phyloP scores from a whole-genome alignment of 2,888 invertebrate genomes.

The Lymantria monacha region DNA sequence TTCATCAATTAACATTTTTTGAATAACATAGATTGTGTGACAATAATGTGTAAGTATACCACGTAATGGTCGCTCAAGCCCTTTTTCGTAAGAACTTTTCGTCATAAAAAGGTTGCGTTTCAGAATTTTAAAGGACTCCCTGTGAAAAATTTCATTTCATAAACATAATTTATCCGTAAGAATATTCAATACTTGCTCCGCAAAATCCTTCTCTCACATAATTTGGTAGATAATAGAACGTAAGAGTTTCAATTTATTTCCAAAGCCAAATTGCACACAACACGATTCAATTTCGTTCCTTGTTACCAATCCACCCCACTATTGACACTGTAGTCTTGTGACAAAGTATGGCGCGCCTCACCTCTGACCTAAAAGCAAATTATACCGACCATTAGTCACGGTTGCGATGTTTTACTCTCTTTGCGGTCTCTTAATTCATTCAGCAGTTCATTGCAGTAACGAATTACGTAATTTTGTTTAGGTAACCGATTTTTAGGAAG shows the following conservation, averaged over 20 bases:
- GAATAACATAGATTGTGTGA: too few species aligned
- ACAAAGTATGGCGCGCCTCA: slow-evolving; percentile 23
- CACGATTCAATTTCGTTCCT: background rate
- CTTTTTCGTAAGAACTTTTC: too few species aligned
- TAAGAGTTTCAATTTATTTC: background rate
- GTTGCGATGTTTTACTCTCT: slow-evolving; percentile 19
- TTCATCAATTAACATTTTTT: too few species aligned
- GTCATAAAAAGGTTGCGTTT: too few species aligned
- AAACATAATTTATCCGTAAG: too few species aligned
- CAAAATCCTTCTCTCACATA: background rate
- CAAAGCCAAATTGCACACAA: background rate
- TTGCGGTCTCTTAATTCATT: slow-evolving; percentile 26
- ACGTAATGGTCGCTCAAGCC: too few species aligned
- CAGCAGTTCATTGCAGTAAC: slow-evolving; percentile 15
- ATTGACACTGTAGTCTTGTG: slow-evolving; percentile 14
- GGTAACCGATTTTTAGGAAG: background rate
- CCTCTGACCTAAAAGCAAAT: slow-evolving; percentile 30
- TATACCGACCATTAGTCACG: slow-evolving; percentile 29
- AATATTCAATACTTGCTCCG: background rate
- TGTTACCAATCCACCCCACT: slow-evolving; percentile 9
- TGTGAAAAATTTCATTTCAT: too few species aligned
- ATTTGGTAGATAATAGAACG: background rate
- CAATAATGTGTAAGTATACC: too few species aligned
- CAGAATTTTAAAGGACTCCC: too few species aligned
- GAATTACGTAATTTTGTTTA: slow-evolving; percentile 14